Evolutionary conservation across 2,797 vertebrate genomes (phyloP), one percentile per base, ranked within the genome.

Genomic region (Rhynchotus rufescens): DNA sequence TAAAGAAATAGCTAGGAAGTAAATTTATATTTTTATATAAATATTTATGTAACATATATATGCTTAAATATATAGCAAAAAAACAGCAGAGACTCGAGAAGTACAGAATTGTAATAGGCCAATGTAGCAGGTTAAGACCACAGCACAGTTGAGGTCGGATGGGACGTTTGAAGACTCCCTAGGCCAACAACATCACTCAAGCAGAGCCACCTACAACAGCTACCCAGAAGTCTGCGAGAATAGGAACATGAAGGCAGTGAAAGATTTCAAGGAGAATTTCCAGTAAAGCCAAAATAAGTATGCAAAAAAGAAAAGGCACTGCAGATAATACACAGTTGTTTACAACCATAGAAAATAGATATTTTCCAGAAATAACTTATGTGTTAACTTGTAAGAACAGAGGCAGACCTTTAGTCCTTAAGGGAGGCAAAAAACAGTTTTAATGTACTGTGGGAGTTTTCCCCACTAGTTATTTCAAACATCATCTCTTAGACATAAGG

Each of bases 281-380:
- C 64, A 42, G 30, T 16, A 44, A 15, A 15, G 9, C 20, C 0
- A 47, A 6, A 42, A 45, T 30, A 75, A 80, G 36, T 1, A 32
- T 2, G 8, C 6, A 45, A 22, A 36, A 12, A 2, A 0, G 79
- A 30, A 10, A 28, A 10, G 71, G 44, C 9, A 36, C 38, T 20
- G 32, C 52, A 64, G 47, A 54, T 9, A 68, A 7, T 4, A 2
- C 15, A 60, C 19, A 25, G 25, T 17, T 45, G 57, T 69, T 9
- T 15, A 10, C 28, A 56, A 56, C 23, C n/a, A 6, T 54, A 79
- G 51, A 45, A 12, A 79, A 26, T 8, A 86, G 26, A 66, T 1
- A 10, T 40, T 74, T 84, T 68, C 15, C 42, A 84, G 34, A 76
- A 77, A 77, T 38, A 67, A 72, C 11, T 9, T 26, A 54, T 52